These are phyloP conservation scores for Dromococcyx pavoninus DNA, from an alignment of 2,797 vertebrate species.

Conservation along the genomic window DNA sequence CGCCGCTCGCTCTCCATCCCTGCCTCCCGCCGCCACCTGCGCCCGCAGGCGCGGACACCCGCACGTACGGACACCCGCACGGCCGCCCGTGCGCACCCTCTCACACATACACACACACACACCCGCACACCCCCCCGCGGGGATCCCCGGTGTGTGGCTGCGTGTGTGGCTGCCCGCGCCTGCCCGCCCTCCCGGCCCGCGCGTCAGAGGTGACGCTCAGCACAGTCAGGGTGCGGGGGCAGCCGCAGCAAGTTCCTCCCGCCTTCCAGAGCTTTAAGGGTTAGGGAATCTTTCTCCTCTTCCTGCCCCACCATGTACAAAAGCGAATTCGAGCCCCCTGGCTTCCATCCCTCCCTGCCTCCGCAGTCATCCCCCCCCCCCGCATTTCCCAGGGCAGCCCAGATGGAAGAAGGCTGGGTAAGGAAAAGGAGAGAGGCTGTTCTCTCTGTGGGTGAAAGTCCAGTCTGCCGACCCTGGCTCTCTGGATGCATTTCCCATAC, in stretches of 20 bases:
- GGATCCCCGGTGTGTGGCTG: background rate
- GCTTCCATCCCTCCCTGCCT: background rate
- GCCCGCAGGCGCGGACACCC: background rate
- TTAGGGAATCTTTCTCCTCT: fast-evolving
- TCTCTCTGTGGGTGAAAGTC: fast-evolving
- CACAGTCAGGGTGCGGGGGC: background rate
- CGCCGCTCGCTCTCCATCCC: background rate
- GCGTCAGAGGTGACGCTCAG: constrained; percentile 47
- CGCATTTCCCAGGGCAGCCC: background rate
- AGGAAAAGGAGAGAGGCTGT: background rate
- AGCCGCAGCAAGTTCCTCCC: background rate
- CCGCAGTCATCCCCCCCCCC: fast-evolving
- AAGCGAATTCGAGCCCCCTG: background rate
- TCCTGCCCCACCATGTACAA: background rate
- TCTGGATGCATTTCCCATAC: fast-evolving
- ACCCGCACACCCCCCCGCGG: background rate
- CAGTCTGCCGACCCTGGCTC: background rate
- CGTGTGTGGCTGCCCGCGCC: too few species aligned
- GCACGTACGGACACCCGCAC: too few species aligned
- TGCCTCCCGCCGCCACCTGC: constrained; percentile 36
- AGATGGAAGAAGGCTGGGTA: fast-evolving
- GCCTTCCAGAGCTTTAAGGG: fast-evolving
- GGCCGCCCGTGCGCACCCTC: too few species aligned
- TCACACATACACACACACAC: too few species aligned
- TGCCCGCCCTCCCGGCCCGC: background rate